Base-by-base conservation (phyloP, 2,797 vertebrate genomes). In the Oreonectes daqikongensis region DNA sequence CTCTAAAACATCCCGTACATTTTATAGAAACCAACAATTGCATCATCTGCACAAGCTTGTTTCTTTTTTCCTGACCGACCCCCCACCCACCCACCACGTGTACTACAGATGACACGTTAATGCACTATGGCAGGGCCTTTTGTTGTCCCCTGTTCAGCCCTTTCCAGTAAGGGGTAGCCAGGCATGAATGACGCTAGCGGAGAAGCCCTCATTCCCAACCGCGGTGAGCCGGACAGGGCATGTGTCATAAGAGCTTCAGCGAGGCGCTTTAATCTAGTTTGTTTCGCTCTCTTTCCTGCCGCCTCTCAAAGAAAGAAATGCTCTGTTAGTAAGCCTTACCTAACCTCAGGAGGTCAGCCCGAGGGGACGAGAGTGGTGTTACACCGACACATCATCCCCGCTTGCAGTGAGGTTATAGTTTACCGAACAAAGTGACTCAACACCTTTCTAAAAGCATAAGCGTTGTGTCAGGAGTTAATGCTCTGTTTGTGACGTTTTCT, bases 261-360 rank as follows among this genome's bases (percentile, higher is more conserved):
- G 82, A 88, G 46, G 79, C 84, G 77, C 87, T 90, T 81, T 89
- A 90, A 92, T 93, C 86, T 84, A 85, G 88, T 93, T 92, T 87
- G 86, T 89, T 82, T 90, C 85, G 85, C 89, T 91, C 86, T 81
- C 89, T 88, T 92, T 92, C 85, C 85, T 84, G 78, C 78, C 52
- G 38, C 68, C 48, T 79, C 72, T 55, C 59, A 48, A 78, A 72
- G 64, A 55, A 72, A 71, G 71, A 72, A 30, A 59, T 24, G 32
- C 65, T 78, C 46, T 72, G 79, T 83, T 75, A 80, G 77, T 26
- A 40, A 30, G 17, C 28, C 26, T 70, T 48, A 24, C 73, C 59
- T 69, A 61, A 64, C 70, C 74, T 74, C 55, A 72, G 69, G 77
- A 72, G 78, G 68, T 72, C 67, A 69, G 61, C 75, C 61, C 3